Evolutionary conservation across 2,113 vertebrate genomes (phyloP), one percentile per base, ranked within the genome.

Genomic region (Lasiurus cinereus): DNA sequence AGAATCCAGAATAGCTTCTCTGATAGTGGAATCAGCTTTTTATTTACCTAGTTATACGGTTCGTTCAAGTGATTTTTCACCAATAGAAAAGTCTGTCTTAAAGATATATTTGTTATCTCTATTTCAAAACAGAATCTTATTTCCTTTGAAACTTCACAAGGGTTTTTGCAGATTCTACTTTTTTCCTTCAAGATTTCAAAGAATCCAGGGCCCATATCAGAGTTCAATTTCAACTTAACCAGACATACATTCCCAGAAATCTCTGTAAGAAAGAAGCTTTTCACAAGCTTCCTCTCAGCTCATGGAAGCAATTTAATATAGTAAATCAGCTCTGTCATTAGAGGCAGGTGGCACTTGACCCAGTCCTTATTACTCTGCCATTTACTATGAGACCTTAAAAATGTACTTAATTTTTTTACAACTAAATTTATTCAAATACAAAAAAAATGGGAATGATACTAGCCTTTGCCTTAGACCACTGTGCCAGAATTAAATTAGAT

Each of bases 121-220:
- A 54, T 88, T 95, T 96, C 66, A 90, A 92, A 92, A 80, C 29
- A 90, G 86, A 76, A 80, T 36, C 19, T 31, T 50, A 56, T 82
- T 94, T 95, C 18, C 27, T 93, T 79, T 94, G 77, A 88, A 95
- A 66, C 13, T 78, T 67, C 67, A 56, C 29, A 90, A 50, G 39
- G 70, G 1, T 83, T 77, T 48, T 16, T 70, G 19, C 19, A 79
- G 56, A 2, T 88, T 94, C 84, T 87, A 16, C 6, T 70, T 22
- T 90, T 67, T 70, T 66, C 66, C 52, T 94, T 96, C 59, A 96
- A 93, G 52, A 78, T 93, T 85, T 90, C 84, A 96, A 56, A 52
- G 43, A 89, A 76, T 52, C 46, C 64, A 80, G 5, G 29, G 43
- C 24, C n/a, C 66, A 74, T 3, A 94, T 31, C 24, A 78, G 18